Base-by-base conservation (phyloP, 1,140 invertebrate genomes). In the Galendromus occidentalis region DNA sequence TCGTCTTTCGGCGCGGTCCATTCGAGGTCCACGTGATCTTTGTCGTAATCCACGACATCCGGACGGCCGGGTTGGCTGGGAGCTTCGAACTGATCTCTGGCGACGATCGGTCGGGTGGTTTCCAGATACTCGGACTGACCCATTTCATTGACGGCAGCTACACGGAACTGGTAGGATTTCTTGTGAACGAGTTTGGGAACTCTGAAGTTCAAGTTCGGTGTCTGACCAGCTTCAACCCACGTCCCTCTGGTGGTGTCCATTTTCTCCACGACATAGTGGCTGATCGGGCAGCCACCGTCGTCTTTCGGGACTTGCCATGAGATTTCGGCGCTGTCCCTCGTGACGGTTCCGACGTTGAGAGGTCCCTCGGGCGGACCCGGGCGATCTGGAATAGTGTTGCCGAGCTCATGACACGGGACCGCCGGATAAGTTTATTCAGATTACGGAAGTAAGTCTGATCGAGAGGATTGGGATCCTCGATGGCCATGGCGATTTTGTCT, bases 181-280 rank as follows among this genome's bases (percentile, higher is more conserved):
- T 86, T 86, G 74, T 95, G 90, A 42, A 91, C 83, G 7, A 99
- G 79, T 71, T 88, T 81, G 7, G 81, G 84, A 0, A 95, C 86
- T 72, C 92, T 85, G 71, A 88, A 86, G 28, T 83, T 86, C 2
- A 90, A 81, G 68, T 83, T 82, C 67, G 83, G 86, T 67, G 86
- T 85, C 84, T 88, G 88, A 42, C 88, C 88, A 70, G 88, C 90
- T 75, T 93, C 89, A 18, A 87, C 85, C 95, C 94, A 98, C 2
- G 89, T 91, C 64, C 91, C 92, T 68, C 91, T 81, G 1, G 88
- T 85, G 0, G 91, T 80, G 72, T 97, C 94, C 88, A 95, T 95
- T 77, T 97, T 98, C 74, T 98, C 93, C 66, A 98, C 83, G 33
- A 96, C 80, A 72, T 98, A 98, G 74, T 95, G 91, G n/a, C 91